These are phyloP conservation scores for Crambe crambe DNA, from an alignment of 37 sponge, comb jelly and placozoan species.

Conservation along the genomic window DNA sequence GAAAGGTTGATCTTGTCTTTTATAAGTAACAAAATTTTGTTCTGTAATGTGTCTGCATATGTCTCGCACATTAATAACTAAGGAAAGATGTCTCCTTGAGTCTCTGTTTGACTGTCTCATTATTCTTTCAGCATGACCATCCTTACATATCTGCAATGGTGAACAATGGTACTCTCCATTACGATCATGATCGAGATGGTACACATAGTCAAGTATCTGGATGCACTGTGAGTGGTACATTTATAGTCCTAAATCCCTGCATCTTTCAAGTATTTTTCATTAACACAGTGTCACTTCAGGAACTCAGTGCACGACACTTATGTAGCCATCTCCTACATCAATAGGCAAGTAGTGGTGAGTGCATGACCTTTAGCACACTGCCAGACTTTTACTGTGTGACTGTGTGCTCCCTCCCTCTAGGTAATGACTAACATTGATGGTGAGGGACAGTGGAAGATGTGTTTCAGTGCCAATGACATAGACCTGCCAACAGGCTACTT, in stretches of 20 bases:
- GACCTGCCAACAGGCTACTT: conserved; percentile 93
- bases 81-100: no score
- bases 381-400: neutral
- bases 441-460: conserved; percentile 69
- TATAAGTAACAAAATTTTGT: no score
- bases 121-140: conserved; percentile 77
- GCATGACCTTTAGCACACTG: neutral
- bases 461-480: conserved; percentile 72
- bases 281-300: conserved; percentile 58
- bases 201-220: conserved; percentile 88
- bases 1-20: no score
- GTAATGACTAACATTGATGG: conserved; percentile 60
- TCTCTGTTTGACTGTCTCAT: neutral
- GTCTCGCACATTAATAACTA: no score
- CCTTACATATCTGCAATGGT: conserved; percentile 96
- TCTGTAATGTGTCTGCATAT: no score
- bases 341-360: conserved; percentile 82
- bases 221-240: conserved; percentile 75
- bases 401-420: neutral
- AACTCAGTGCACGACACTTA: conserved; percentile 69
- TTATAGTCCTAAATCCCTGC: neutral
- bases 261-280: neutral
- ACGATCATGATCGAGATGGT: conserved; percentile 97
- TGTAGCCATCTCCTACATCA: conserved; percentile 78
- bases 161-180: conserved; percentile 85